These are phyloP conservation scores for Pristiophorus japonicus DNA, from an alignment of 2,113 vertebrate genomes.

Conservation along the genomic window DNA sequence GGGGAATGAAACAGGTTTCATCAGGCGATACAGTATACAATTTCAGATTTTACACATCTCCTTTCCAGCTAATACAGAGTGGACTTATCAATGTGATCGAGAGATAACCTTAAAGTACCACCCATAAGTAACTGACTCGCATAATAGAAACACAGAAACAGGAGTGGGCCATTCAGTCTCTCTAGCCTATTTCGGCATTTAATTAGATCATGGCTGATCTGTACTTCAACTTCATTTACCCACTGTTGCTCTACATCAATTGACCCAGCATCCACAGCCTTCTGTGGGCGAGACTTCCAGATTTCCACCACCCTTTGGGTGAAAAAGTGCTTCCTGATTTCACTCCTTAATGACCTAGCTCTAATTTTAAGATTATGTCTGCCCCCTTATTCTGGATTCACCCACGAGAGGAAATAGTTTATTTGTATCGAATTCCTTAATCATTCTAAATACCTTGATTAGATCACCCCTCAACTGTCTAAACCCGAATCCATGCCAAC, in stretches of 20 bases:
- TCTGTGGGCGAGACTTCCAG: neutral
- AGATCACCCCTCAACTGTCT: neutral
- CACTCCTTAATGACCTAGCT: neutral
- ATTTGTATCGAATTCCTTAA: neutral
- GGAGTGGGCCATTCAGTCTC: neutral
- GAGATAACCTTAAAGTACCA: neutral
- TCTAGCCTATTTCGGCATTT: neutral
- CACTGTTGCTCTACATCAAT: neutral
- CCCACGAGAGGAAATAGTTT: neutral
- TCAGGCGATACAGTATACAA: neutral
- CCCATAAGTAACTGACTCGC: neutral
- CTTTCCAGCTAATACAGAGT: neutral
- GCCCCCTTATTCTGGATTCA: neutral
- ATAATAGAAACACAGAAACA: neutral
- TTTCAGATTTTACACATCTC: neutral
- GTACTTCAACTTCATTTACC: neutral
- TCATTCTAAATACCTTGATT: neutral
- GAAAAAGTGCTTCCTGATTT: neutral
- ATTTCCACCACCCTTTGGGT: neutral
- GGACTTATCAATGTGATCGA: neutral
- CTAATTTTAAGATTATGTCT: neutral
- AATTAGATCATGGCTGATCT: neutral
- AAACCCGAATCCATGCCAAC: neutral
- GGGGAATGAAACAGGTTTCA: constrained; percentile 29
- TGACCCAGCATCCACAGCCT: neutral